These are phyloP conservation scores for Phrynosoma platyrhinos DNA, from an alignment of 2,113 vertebrate genomes.

Conservation along the genomic window DNA sequence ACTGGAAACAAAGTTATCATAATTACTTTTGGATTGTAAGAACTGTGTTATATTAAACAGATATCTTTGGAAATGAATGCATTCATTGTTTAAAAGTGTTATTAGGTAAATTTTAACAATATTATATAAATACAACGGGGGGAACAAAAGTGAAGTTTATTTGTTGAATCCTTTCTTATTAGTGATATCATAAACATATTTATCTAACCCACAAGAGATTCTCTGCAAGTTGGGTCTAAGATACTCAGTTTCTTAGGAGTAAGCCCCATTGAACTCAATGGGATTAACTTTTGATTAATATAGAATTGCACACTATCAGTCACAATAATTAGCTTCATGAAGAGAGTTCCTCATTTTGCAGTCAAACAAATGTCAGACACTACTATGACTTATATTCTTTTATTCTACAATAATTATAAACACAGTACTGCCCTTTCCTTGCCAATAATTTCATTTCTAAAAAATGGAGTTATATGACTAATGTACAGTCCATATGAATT, in stretches of 20 bases:
- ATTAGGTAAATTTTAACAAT: background rate
- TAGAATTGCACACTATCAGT: background rate
- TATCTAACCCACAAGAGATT: background rate
- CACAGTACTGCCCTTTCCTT: background rate
- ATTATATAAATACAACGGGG: conserved; percentile 17
- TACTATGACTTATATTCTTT: background rate
- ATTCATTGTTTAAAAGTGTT: background rate
- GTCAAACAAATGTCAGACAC: background rate
- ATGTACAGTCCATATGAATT: background rate
- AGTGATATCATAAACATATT: background rate
- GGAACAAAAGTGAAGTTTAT: background rate
- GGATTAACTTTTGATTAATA: background rate
- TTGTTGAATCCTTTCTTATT: background rate
- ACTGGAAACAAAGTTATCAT: background rate
- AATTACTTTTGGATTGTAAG: background rate
- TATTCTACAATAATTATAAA: conserved; percentile 5
- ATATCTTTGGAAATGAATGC: background rate
- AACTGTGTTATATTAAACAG: conserved; percentile 14
- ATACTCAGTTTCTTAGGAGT: background rate
- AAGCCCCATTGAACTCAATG: background rate
- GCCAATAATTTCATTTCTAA: background rate
- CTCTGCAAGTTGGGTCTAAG: background rate
- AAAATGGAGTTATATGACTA: background rate
- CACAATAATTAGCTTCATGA: background rate
- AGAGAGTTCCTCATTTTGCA: conserved; percentile 7